phyloP scores from a whole-genome alignment of 2,888 invertebrate genomes.

The Lordiphosa andalusiaca region DNA sequence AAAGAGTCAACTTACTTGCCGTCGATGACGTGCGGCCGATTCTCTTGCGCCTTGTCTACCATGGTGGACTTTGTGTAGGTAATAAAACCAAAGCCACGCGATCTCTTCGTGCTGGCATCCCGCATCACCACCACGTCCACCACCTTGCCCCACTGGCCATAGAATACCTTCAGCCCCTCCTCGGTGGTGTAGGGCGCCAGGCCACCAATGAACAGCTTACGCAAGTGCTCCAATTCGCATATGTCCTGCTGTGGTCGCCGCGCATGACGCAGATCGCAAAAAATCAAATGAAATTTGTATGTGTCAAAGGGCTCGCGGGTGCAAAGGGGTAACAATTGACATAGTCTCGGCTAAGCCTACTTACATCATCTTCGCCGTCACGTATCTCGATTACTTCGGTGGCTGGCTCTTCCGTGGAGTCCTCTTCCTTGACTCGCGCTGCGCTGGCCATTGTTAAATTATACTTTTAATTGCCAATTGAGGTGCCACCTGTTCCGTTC shows the following conservation, averaged over 20 bases:
- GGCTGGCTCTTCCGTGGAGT: not conserved
- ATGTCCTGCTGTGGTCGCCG: slow-evolving; percentile 67
- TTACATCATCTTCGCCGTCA: slow-evolving; percentile 38
- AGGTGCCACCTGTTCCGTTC: too few species aligned
- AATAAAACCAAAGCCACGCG: slow-evolving; percentile 98
- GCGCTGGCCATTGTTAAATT: slow-evolving; percentile 12
- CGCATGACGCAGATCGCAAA: slow-evolving; percentile 10
- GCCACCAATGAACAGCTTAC: slow-evolving; percentile 98
- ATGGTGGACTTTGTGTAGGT: slow-evolving; percentile 95
- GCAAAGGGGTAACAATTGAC: not conserved
- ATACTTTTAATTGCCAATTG: not conserved
- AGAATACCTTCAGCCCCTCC: slow-evolving; percentile 93
- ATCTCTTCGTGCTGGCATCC: slow-evolving; percentile 94
- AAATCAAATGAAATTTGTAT: slow-evolving; percentile 1
- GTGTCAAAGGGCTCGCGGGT: not conserved
- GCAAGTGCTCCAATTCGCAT: slow-evolving; percentile 85
- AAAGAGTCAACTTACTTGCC: slow-evolving; percentile 83
- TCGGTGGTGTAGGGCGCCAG: slow-evolving; percentile 96
- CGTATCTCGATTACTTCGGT: slow-evolving; percentile 17
- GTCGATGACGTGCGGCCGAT: slow-evolving; percentile 94
- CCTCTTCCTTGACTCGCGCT: slow-evolving; percentile 19
- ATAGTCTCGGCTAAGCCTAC: slow-evolving; percentile 5
- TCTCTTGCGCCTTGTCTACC: slow-evolving; percentile 96
- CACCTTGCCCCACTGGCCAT: slow-evolving; percentile 97
- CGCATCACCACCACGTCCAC: slow-evolving; percentile 98